Conservation (phyloP, 2,797 vertebrate genomes). For the Momotus momota region DNA sequence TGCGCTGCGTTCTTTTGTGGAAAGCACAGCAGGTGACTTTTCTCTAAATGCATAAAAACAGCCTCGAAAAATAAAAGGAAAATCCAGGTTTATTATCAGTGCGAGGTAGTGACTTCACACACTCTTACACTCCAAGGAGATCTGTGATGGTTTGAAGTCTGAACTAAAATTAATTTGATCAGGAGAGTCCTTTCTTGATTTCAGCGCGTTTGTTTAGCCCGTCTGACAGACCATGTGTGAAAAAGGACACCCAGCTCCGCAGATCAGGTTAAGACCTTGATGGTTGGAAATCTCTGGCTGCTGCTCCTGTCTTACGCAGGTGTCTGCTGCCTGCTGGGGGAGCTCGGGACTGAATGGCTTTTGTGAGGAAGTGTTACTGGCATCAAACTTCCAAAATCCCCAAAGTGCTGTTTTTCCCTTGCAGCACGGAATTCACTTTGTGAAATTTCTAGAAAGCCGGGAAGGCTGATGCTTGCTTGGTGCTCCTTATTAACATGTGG, state of each 20-base stretch:
- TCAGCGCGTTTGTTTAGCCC: background rate
- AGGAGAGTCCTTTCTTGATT: background rate
- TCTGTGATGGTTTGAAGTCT: background rate
- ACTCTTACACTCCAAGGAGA: background rate
- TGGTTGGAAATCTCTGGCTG: background rate
- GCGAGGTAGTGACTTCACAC: background rate
- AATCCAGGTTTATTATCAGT: background rate
- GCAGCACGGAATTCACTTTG: background rate
- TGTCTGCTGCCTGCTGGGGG: background rate
- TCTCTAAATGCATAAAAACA: background rate
- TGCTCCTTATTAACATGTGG: background rate
- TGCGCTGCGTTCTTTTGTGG: background rate
- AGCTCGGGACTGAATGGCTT: background rate
- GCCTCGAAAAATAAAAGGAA: background rate
- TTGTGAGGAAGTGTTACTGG: background rate
- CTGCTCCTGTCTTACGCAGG: background rate
- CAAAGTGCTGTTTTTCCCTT: background rate
- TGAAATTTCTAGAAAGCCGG: background rate
- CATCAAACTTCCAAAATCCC: background rate
- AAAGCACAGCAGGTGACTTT: background rate
- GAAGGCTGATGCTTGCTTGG: background rate
- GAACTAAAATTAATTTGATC: background rate
- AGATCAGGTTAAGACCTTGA: accelerated
- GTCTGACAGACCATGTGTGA: accelerated
- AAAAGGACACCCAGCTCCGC: background rate